Percentiles rank a stretch among this genome's conserved stretches.
phyloP scores from a whole-genome alignment of 2,113 vertebrate genomes.

The Aegotheles bennettii region DNA sequence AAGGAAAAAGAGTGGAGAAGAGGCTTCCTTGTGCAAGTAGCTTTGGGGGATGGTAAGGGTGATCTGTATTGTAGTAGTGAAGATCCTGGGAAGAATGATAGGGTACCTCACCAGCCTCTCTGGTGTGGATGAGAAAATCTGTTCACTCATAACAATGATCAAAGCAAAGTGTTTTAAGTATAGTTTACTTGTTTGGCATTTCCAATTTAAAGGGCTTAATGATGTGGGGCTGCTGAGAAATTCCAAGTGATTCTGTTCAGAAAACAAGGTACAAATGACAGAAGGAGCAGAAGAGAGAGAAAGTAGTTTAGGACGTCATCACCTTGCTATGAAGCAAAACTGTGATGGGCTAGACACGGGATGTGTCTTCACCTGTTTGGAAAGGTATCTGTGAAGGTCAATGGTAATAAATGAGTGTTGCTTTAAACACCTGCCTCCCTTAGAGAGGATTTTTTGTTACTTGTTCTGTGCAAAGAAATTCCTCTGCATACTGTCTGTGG shows the following conservation, averaged over 20 bases:
- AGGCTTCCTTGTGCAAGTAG: neutral
- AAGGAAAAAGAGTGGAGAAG: slow-evolving; percentile 60
- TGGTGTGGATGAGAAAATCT: neutral
- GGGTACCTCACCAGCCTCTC: neutral
- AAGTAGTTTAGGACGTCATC: neutral
- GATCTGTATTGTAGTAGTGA: neutral
- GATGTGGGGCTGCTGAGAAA: neutral
- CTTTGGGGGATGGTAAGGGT: neutral
- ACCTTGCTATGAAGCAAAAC: neutral
- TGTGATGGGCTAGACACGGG: neutral
- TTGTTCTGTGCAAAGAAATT: neutral
- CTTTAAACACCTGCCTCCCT: neutral
- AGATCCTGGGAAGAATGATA: neutral
- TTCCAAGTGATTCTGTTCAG: neutral
- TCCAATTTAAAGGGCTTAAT: neutral
- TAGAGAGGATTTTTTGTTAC: neutral
- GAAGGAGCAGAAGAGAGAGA: neutral
- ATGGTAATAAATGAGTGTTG: neutral
- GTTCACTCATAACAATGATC: neutral
- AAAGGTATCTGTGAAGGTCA: neutral
- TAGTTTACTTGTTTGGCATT: neutral
- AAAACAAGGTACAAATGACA: neutral
- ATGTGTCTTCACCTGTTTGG: neutral
- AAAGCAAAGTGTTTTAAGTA: neutral
- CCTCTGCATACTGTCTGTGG: neutral